These are phyloP conservation scores for Aspidiotus rigidus DNA, from an alignment of 2,888 invertebrate species.

Conservation along the genomic window DNA sequence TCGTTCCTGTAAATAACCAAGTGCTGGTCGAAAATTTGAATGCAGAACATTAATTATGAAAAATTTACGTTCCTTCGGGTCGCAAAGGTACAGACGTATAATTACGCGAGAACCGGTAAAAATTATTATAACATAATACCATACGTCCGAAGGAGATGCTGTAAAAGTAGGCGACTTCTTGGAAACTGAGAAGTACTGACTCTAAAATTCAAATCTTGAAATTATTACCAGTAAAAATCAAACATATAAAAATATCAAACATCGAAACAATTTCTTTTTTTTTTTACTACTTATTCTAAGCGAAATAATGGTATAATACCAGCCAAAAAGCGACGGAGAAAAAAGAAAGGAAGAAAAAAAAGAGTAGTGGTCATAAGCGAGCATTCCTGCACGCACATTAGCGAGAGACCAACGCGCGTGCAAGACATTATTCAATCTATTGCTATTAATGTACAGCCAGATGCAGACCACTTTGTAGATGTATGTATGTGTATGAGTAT, in stretches of 20 bases:
- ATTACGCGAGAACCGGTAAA: slow-evolving; percentile 1
- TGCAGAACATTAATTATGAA: background rate
- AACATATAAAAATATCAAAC: background rate
- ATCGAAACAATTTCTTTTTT: background rate
- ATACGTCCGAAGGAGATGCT: background rate
- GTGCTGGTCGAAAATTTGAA: background rate
- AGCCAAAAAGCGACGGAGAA: background rate
- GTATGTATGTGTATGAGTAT: too few relatives aligned
- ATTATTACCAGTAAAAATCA: background rate
- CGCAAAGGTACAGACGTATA: background rate
- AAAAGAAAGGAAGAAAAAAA: slow-evolving; percentile 30
- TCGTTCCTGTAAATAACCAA: background rate
- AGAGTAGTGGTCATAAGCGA: slow-evolving; percentile 26
- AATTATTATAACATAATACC: background rate
- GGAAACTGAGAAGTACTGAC: background rate
- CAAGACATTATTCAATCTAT: slow-evolving; percentile 32
- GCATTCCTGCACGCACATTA: slow-evolving; percentile 33
- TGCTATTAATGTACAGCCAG: slow-evolving; percentile 8
- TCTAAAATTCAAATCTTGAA: background rate
- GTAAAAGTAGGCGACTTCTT: background rate
- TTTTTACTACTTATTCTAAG: background rate
- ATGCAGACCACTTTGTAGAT: slow-evolving; percentile 11
- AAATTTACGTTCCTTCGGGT: background rate
- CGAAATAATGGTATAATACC: background rate
- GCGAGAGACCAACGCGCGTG: slow-evolving; percentile 28